A percentile compares a stretch with the other conserved stretches of the same genome.
Conservation (phyloP, 1,140 invertebrate genomes). For the Hyphantria cunea region DNA sequence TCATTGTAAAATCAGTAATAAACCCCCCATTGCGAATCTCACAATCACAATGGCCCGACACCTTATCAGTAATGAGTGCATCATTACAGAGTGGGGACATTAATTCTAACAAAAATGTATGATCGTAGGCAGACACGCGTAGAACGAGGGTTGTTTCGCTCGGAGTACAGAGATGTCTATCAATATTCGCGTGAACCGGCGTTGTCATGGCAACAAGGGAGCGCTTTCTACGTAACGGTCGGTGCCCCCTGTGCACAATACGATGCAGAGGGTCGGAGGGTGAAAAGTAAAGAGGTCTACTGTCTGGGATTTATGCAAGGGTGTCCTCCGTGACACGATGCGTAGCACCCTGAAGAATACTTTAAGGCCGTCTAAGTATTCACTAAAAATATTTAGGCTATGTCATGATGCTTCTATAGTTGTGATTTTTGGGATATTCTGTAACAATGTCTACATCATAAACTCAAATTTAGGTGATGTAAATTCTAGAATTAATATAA, state of each 20-base stretch:
- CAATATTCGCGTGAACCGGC: constrained; percentile 73
- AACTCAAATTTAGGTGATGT: too few relatives aligned
- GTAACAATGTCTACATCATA: too few relatives aligned
- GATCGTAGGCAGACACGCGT: constrained; percentile 40
- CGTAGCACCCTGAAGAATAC: constrained; percentile 17
- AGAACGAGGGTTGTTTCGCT: constrained; percentile 38
- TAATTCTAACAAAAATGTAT: constrained; percentile 69
- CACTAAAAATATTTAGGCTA: neutral
- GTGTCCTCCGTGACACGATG: constrained; percentile 38
- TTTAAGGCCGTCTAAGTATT: constrained; percentile 26
- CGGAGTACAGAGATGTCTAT: constrained; percentile 68
- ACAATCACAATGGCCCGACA: constrained; percentile 41
- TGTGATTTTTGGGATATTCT: too few relatives aligned
- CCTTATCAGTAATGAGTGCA: constrained; percentile 63
- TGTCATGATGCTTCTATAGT: constrained; percentile 10
- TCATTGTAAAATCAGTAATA: constrained; percentile 22
- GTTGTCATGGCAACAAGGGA: constrained; percentile 74
- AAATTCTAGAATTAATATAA: too few relatives aligned
- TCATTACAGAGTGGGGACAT: constrained; percentile 54
- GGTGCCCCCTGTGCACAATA: constrained; percentile 69
- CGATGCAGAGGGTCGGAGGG: constrained; percentile 64
- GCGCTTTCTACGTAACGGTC: constrained; percentile 66
- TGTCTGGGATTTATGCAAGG: constrained; percentile 65
- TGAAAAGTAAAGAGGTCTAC: constrained; percentile 59
- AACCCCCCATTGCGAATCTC: constrained; percentile 36